Percentiles rank a stretch among this genome's conserved stretches.
phyloP scores from a whole-genome alignment of 2,797 vertebrate genomes.

The Petrocephalus schoutedeni region DNA sequence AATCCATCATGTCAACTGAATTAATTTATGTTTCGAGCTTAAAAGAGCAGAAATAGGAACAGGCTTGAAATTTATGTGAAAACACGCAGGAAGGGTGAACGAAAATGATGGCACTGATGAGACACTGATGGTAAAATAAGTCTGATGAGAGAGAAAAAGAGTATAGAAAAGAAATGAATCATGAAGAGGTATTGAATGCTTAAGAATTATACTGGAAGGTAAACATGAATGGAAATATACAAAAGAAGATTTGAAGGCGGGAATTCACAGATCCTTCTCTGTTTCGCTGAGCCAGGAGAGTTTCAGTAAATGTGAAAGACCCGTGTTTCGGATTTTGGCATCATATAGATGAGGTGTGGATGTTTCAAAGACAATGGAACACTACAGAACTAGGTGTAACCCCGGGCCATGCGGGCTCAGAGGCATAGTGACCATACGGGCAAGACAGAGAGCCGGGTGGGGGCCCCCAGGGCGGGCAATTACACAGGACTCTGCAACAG shows the following conservation, averaged over 20 bases:
- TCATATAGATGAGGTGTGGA: neutral
- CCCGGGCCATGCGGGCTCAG: neutral
- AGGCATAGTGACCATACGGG: neutral
- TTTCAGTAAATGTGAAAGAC: neutral
- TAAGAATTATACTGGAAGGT: neutral
- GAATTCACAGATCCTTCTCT: neutral
- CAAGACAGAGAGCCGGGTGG: neutral
- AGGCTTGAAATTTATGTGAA: neutral
- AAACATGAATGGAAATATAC: neutral
- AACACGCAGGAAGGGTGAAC: neutral
- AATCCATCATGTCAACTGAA: neutral
- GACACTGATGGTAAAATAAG: neutral
- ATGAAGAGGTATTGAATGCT: neutral
- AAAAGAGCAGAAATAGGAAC: neutral
- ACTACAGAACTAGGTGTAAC: neutral
- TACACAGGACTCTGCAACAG: too few species aligned
- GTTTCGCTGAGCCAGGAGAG: neutral
- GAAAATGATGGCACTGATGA: neutral
- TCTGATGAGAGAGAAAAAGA: neutral
- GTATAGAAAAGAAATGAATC: neutral
- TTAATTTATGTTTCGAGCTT: neutral
- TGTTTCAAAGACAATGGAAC: neutral
- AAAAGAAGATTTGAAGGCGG: neutral
- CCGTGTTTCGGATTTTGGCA: neutral
- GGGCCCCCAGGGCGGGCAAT: neutral